Conservation (phyloP, 2,888 invertebrate species). For the Hypolimnas misippus region DNA sequence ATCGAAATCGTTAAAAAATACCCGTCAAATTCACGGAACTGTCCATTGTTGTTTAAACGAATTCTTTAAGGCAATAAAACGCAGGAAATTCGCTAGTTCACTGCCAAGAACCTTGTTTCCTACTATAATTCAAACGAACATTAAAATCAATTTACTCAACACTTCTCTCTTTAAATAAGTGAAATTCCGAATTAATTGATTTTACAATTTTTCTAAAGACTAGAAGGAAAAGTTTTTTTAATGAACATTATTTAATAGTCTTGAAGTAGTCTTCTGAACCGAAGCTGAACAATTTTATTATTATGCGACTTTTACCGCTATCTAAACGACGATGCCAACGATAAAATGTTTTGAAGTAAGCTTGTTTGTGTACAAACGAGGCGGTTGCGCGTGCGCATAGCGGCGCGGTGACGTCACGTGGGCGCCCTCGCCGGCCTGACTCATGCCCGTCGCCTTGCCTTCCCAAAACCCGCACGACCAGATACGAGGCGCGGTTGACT, state of each 20-base stretch:
- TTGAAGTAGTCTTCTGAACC: not conserved
- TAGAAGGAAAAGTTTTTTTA: too few relatives aligned
- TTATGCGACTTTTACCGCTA: not conserved
- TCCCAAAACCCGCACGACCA: slow-evolving; percentile 29
- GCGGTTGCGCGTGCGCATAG: slow-evolving; percentile 57
- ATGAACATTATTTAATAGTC: not conserved
- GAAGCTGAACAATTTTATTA: not conserved
- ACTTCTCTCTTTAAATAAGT: not conserved
- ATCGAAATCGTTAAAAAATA: not conserved
- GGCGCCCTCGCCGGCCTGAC: slow-evolving; percentile 31
- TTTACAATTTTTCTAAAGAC: too few relatives aligned
- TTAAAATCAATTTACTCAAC: not conserved
- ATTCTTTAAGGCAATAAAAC: not conserved
- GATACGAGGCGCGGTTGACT: slow-evolving; percentile 28
- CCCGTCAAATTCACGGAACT: not conserved
- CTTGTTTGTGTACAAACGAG: slow-evolving; percentile 23
- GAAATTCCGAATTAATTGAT: not conserved
- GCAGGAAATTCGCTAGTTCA: not conserved
- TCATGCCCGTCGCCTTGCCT: slow-evolving; percentile 32
- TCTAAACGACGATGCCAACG: not conserved
- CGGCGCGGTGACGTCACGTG: slow-evolving; percentile 62
- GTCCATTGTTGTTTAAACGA: not conserved
- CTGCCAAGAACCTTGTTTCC: not conserved
- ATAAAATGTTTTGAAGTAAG: slow-evolving; percentile 10
- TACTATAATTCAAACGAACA: not conserved